Evolutionary conservation across 2,797 vertebrate species (phyloP).

Genomic region (Hydrolagus colliei): DNA sequence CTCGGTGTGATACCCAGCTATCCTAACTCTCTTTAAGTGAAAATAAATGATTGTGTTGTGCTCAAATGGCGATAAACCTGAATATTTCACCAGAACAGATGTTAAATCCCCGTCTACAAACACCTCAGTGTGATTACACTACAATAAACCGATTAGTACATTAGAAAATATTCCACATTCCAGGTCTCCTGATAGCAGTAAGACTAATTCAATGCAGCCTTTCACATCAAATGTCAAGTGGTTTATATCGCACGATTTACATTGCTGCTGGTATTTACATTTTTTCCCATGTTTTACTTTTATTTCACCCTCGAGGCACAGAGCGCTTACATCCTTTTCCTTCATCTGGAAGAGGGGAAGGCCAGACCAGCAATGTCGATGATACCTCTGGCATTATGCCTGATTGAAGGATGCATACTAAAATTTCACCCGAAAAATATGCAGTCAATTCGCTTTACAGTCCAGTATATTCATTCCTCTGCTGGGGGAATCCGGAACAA

Average conservation of each 20-base stretch:
- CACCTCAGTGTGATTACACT: neutral
- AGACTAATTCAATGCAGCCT: neutral
- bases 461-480: too few species aligned
- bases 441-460: too few species aligned
- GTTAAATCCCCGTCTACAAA: neutral
- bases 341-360: neutral
- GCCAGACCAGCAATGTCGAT: neutral
- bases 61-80: neutral
- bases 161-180: neutral
- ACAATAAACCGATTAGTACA: neutral
- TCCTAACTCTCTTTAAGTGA: neutral
- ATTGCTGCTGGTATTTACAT: neutral
- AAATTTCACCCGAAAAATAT: neutral
- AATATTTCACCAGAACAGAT: neutral
- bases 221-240: neutral
- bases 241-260: neutral
- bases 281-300: neutral
- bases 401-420: neutral
- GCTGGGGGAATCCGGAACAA: too few species aligned
- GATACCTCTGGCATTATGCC: neutral
- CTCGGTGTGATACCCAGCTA: neutral
- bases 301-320: neutral
- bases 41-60: neutral
- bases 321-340: neutral
- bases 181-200: neutral